Evolutionary conservation across 64 coral and sea anemone species (phyloP).

Genomic region (Hydrozoanthus tunicans): DNA sequence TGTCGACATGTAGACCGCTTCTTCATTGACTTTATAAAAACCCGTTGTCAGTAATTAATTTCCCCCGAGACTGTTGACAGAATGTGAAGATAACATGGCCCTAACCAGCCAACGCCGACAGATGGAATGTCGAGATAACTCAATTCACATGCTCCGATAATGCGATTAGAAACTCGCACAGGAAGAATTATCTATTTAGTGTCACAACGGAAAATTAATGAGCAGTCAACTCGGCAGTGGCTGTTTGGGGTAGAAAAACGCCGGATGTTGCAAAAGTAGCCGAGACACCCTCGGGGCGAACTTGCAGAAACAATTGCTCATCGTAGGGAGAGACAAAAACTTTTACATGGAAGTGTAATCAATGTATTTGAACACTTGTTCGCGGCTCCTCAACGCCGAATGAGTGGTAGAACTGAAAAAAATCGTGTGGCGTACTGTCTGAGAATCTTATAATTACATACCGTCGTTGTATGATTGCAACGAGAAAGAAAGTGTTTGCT

Average conservation of each 20-base stretch:
- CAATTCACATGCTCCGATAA: conserved; percentile 41
- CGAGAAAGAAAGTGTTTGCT: conserved; percentile 27
- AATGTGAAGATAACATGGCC: conserved; percentile 6
- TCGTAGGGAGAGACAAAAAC: not conserved
- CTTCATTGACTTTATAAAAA: conserved; percentile 11
- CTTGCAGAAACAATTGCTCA: not conserved
- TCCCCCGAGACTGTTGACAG: conserved; percentile 55
- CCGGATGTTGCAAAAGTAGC: conserved; percentile 22
- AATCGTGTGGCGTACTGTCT: not conserved
- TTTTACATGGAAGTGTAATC: not conserved
- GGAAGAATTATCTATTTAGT: conserved; percentile 66
- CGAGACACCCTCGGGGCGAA: not conserved
- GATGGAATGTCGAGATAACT: conserved; percentile 60
- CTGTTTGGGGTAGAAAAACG: not conserved
- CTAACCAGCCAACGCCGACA: conserved; percentile 57
- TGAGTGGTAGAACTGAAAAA: not conserved
- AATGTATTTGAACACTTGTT: not conserved
- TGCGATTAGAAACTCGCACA: conserved; percentile 50
- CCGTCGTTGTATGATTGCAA: not conserved
- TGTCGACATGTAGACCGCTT: not conserved
- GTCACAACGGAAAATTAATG: conserved; percentile 58
- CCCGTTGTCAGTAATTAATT: conserved; percentile 63
- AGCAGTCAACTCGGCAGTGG: conserved; percentile 17
- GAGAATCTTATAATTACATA: not conserved
- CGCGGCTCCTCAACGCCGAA: not conserved